Conservation (phyloP, 2,797 vertebrate genomes). For the Eospalax fontanierii region DNA sequence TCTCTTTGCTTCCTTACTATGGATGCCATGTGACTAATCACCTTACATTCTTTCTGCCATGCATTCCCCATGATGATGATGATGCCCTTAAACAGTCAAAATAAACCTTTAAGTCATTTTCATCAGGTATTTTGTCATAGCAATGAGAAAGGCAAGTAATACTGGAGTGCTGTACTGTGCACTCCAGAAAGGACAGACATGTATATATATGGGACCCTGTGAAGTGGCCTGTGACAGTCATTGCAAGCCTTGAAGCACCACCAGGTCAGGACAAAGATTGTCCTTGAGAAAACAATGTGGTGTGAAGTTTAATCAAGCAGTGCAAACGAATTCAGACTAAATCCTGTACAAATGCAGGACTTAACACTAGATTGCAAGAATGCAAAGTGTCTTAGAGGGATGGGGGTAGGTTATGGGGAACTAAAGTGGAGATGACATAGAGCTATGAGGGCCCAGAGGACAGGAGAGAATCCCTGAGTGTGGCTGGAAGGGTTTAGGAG, state of each 20-base stretch:
- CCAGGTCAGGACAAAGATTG: background rate
- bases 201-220: background rate
- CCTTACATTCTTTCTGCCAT: no score
- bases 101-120: background rate
- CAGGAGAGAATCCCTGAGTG: background rate
- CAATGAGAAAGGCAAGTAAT: background rate
- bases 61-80: background rate
- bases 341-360: background rate
- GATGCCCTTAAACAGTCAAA: background rate
- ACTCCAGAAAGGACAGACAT: background rate
- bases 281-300: background rate
- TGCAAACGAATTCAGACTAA: background rate
- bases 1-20: background rate
- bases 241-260: background rate
- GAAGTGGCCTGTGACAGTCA: background rate
- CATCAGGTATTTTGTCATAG: background rate
- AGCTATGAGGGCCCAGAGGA: background rate
- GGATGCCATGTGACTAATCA: background rate
- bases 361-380: background rate
- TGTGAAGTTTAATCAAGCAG: background rate
- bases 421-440: background rate
- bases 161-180: background rate
- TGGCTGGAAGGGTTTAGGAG: background rate
- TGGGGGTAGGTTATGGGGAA: background rate
- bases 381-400: background rate